These are phyloP conservation scores for human (Homo sapiens) DNA, from an alignment of 2,113 vertebrate species.

Conservation along the genomic window DNA sequence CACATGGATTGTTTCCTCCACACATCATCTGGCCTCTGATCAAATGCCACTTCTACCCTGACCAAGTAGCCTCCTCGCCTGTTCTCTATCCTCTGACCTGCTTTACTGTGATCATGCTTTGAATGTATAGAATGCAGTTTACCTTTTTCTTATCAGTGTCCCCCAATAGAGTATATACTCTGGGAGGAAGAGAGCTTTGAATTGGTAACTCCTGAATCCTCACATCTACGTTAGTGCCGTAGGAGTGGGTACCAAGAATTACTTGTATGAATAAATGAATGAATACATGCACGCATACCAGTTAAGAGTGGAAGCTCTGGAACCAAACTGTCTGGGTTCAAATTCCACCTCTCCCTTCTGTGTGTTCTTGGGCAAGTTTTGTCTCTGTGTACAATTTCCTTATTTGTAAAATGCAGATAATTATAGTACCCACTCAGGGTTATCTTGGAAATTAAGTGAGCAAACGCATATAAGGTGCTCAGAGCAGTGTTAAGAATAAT, in stretches of 20 bases:
- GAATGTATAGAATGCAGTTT: not conserved
- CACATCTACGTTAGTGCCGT: not conserved
- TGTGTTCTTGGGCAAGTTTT: not conserved
- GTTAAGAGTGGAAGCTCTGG: not conserved
- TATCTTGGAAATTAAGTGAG: not conserved
- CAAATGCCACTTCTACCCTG: not conserved
- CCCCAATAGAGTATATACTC: not conserved
- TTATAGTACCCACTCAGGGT: not conserved
- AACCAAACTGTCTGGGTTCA: not conserved
- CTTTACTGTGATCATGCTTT: not conserved
- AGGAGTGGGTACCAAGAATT: not conserved
- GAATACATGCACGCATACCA: accelerated
- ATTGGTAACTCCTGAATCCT: not conserved
- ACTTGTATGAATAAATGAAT: not conserved
- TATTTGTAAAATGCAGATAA: not conserved
- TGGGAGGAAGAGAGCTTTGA: not conserved
- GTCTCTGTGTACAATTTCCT: not conserved
- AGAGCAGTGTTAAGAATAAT: not conserved
- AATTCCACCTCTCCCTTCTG: not conserved
- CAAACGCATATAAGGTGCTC: not conserved
- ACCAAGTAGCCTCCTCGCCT: not conserved
- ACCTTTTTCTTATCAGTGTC: not conserved
- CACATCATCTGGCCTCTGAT: not conserved
- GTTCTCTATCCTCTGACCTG: not conserved
- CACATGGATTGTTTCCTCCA: not conserved